phyloP scores from a whole-genome alignment of 2,888 invertebrate genomes.

The Pristionchus entomophagus region DNA sequence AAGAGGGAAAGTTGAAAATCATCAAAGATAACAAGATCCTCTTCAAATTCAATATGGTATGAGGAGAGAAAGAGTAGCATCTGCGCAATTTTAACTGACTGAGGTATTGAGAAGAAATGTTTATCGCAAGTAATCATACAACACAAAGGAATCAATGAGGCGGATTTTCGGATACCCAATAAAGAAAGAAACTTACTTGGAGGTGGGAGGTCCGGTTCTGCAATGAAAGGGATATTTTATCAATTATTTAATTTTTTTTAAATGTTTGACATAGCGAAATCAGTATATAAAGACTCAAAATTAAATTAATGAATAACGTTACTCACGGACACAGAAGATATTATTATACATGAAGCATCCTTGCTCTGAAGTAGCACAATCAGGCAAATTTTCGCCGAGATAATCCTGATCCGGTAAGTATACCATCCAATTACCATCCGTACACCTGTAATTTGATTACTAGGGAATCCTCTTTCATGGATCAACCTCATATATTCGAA shows the following conservation, averaged over 20 bases:
- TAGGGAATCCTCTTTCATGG: background rate
- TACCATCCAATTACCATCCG: background rate
- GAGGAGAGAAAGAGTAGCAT: too few species aligned
- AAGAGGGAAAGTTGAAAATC: too few species aligned
- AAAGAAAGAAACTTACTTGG: background rate
- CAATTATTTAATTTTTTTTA: background rate
- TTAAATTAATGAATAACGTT: background rate
- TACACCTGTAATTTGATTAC: background rate
- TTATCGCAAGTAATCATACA: background rate
- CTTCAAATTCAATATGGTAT: too few species aligned
- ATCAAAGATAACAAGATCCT: too few species aligned
- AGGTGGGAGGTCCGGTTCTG: background rate
- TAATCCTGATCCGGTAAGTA: background rate
- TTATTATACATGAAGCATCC: background rate
- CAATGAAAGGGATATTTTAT: background rate
- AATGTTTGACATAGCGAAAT: too few species aligned
- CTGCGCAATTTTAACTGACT: background rate
- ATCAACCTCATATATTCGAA: background rate
- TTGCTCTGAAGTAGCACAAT: background rate
- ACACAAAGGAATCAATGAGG: background rate
- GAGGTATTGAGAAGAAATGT: background rate
- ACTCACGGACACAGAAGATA: constrained; percentile 11
- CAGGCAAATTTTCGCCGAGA: background rate
- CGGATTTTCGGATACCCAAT: background rate
- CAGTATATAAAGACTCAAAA: too few species aligned